A percentile compares a stretch with the other conserved stretches of the same genome.
Evolutionary conservation across 2,888 invertebrate genomes (phyloP).

Genomic region (Pammene fasciana): DNA sequence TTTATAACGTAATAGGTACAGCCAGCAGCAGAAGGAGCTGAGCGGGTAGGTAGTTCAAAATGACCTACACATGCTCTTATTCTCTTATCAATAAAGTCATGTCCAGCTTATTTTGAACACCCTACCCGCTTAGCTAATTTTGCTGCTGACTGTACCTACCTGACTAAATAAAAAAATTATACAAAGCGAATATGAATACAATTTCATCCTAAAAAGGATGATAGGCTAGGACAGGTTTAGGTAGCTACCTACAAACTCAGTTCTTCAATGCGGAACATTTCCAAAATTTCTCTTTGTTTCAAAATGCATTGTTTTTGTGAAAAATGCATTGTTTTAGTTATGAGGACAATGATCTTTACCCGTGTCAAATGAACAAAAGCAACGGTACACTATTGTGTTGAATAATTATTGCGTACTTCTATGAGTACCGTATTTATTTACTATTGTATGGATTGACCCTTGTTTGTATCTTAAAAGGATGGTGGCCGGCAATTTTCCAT

Average conservation of each 20-base stretch:
- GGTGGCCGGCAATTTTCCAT: not conserved
- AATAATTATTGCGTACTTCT: slow-evolving; percentile 8
- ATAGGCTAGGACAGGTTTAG: too few species aligned
- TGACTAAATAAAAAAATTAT: too few species aligned
- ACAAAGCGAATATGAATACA: too few species aligned
- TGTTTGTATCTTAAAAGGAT: not conserved
- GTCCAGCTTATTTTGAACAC: too few species aligned
- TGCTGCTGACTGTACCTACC: too few species aligned
- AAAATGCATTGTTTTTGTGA: slow-evolving; percentile 22
- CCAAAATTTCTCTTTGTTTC: slow-evolving; percentile 22
- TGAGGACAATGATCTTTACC: slow-evolving; percentile 13
- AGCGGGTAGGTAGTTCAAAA: too few species aligned
- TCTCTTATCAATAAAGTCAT: too few species aligned
- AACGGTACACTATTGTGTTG: slow-evolving; percentile 19
- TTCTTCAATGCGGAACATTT: not conserved
- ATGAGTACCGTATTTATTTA: slow-evolving; percentile 13
- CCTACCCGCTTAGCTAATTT: too few species aligned
- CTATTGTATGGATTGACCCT: not conserved
- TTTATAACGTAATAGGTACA: too few species aligned
- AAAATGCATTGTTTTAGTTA: slow-evolving; percentile 16
- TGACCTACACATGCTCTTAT: too few species aligned
- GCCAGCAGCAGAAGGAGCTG: too few species aligned
- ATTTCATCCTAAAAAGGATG: too few species aligned
- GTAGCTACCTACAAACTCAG: not conserved
- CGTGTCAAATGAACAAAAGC: slow-evolving; percentile 11